Evolutionary conservation across 2,113 vertebrate species (phyloP).

Genomic region (Ailuropoda melanoleuca): DNA sequence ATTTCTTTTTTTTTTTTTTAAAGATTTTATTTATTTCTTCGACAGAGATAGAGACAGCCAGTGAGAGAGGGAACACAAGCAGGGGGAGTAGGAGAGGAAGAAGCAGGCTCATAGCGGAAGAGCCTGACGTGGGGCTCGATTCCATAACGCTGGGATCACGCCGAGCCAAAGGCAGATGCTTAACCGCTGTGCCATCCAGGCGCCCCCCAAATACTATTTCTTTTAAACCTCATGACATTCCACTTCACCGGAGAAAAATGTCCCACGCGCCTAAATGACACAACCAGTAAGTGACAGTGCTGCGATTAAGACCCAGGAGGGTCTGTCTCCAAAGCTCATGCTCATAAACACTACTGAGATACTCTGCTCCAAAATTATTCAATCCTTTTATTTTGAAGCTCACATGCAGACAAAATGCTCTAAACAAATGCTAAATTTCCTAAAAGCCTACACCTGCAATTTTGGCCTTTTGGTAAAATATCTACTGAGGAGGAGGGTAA

Average conservation of each 20-base stretch:
- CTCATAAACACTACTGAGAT: neutral
- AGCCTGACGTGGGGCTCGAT: too few relatives aligned
- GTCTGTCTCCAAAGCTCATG: neutral
- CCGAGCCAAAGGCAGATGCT: too few relatives aligned
- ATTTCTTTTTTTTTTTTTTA: too few relatives aligned
- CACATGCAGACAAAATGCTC: neutral
- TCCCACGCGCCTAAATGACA: neutral
- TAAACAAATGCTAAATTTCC: neutral
- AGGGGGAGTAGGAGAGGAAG: too few relatives aligned
- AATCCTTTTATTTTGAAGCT: slow-evolving; percentile 20
- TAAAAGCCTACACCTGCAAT: neutral
- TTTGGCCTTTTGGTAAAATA: slow-evolving; percentile 8
- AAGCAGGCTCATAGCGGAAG: too few relatives aligned
- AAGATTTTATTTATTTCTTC: too few relatives aligned
- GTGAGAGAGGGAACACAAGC: too few relatives aligned
- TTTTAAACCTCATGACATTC: neutral
- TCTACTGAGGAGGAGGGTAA: neutral
- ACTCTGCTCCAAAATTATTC: neutral
- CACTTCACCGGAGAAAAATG: neutral
- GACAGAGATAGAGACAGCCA: too few relatives aligned
- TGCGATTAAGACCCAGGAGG: neutral
- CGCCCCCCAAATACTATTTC: too few relatives aligned
- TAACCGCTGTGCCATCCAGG: too few relatives aligned
- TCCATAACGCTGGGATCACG: too few relatives aligned
- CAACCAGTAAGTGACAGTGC: neutral